Conservation (phyloP, 2,797 vertebrate genomes). For the Clarias pachynema region DNA sequence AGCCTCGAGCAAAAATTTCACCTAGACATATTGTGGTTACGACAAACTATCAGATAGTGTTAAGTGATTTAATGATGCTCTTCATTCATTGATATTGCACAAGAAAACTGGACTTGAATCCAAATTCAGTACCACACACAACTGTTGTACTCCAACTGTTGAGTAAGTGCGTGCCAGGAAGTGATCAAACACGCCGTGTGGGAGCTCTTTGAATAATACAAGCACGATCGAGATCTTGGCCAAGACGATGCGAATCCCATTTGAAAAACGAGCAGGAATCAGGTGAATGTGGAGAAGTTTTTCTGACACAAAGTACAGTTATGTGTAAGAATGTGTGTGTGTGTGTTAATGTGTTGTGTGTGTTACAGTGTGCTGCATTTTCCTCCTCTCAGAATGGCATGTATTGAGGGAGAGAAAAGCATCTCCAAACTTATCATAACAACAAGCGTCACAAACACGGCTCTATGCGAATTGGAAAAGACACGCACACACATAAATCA, state of each 20-base stretch:
- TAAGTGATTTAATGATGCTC: neutral
- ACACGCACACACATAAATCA: slow-evolving; percentile 60
- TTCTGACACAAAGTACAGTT: no score
- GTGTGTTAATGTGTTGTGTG: no score
- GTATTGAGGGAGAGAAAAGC: slow-evolving; percentile 67
- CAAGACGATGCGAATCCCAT: neutral
- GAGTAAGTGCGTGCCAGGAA: neutral
- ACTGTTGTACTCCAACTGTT: neutral
- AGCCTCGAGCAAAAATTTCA: neutral
- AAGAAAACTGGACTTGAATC: neutral
- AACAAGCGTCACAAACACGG: neutral
- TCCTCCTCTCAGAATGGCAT: neutral
- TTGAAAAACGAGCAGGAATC: slow-evolving; percentile 40
- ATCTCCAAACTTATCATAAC: neutral
- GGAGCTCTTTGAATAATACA: neutral
- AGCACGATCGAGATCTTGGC: neutral
- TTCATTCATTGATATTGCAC: neutral
- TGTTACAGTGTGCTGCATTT: neutral
- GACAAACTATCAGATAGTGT: neutral
- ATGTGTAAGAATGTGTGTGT: neutral
- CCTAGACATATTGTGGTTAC: neutral
- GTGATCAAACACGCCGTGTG: neutral
- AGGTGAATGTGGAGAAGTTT: neutral
- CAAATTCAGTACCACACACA: neutral
- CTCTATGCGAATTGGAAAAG: neutral